Evolutionary conservation across 2,888 invertebrate species (phyloP), one percentile per base, ranked within the genome.

Genomic region (Harpagoxenus sublaevis): DNA sequence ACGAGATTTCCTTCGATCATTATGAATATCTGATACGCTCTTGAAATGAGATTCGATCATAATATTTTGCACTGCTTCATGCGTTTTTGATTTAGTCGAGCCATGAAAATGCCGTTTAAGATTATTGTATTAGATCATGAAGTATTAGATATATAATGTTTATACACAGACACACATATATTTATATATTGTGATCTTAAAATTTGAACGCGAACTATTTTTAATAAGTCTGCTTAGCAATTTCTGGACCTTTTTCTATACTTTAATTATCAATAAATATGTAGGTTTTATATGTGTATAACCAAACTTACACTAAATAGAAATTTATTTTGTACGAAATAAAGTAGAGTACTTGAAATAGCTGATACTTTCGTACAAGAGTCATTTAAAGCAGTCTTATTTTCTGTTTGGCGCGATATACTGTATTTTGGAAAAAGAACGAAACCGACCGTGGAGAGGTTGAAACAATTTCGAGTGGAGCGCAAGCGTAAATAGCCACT

Each of bases 391-490:
- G 48, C 62, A 28, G n/a, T 62, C 4, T n/a, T 35, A 75, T 35
- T 35, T 51, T 75, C 62, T 2, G 74, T 45, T n/a, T 35, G 48
- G 35, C 48, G 75, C 18, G 75, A 63, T 28, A 3, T 10, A 51
- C 12, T 23, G 15, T 74, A 74, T 74, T 74, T 75, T 45, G 48
- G 28, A 35, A 71, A 88, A 70, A 63, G 65, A 60, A 45, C 65
- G 53, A 66, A 60, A 45, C 45, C 18, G 55, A 79, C 48, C 57
- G 62, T 66, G 79, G 84, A 84, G 84, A 66, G 73, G 84, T 86
- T 83, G 88, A 90, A 87, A 82, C 77, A 66, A 84, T 84, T 86
- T 87, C 42, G 81, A 74, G 62, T 45, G 48, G 84, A 55, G 63
- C 84, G 86, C 74, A 70, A 83, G 79, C 51, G 86, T 83, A 86